Evolutionary conservation across 2,113 vertebrate genomes (phyloP).

Genomic region (Laterallus jamaicensis): DNA sequence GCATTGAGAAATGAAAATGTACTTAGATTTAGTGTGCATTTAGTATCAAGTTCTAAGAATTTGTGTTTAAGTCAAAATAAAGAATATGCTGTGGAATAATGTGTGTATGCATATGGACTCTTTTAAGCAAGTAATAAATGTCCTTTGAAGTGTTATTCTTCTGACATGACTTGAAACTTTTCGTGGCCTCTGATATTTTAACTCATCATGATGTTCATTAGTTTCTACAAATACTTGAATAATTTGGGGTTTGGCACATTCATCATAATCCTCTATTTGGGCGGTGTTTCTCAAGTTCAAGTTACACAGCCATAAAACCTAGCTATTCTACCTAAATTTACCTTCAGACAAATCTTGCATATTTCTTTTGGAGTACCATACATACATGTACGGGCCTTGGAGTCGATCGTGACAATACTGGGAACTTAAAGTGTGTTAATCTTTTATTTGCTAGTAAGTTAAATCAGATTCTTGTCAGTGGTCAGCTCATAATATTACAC

Average conservation of each 20-base stretch:
- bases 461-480: neutral
- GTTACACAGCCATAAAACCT: neutral
- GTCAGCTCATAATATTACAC: neutral
- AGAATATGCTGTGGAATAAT: constrained; percentile 77
- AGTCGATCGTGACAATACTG: neutral
- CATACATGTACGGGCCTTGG: accelerated
- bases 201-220: neutral
- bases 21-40: constrained; percentile 65
- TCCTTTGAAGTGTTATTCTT: neutral
- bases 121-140: constrained; percentile 55
- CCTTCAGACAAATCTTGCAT: neutral
- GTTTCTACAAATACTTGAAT: neutral
- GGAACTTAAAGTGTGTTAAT: neutral
- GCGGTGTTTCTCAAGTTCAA: neutral
- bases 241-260: neutral
- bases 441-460: neutral
- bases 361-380: neutral
- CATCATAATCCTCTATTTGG: neutral
- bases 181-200: neutral
- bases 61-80: constrained; percentile 77
- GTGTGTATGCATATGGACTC: constrained; percentile 76
- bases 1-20: constrained; percentile 73
- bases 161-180: neutral
- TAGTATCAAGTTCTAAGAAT: constrained; percentile 63
- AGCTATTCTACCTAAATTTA: neutral